Conservation (phyloP, 2,888 invertebrate genomes). For the Ophioninae sp. region DNA sequence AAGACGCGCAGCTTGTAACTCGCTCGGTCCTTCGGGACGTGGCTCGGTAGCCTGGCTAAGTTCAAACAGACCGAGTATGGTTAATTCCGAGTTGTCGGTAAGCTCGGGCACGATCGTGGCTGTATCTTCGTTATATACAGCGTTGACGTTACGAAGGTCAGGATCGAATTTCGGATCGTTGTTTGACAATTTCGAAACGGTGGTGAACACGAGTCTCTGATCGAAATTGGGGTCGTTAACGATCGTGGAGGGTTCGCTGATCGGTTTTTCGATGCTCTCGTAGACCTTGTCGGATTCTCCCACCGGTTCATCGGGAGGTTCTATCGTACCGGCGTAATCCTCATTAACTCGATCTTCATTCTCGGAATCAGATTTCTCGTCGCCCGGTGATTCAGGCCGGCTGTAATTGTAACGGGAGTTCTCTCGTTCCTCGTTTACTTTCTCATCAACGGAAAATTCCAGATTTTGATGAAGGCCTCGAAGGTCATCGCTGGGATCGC, state of each 20-base stretch:
- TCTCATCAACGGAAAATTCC: background rate
- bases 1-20: conserved; percentile 89
- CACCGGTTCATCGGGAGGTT: conserved; percentile 25
- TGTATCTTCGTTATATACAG: background rate
- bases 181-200: conserved; percentile 38
- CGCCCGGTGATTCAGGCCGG: conserved; percentile 10
- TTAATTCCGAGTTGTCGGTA: conserved; percentile 82
- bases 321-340: conserved; percentile 36
- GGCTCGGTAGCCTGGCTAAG: conserved; percentile 86
- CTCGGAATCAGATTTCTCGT: conserved; percentile 38
- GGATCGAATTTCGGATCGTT: conserved; percentile 1
- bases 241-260: conserved; percentile 15
- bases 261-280: background rate
- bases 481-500: conserved; percentile 10
- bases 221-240: conserved; percentile 3
- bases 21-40: conserved; percentile 87
- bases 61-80: conserved; percentile 91
- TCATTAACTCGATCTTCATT: conserved; percentile 49
- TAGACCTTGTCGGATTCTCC: background rate
- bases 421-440: background rate
- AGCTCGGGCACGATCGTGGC: conserved; percentile 42
- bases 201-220: conserved; percentile 31
- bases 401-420: conserved; percentile 14
- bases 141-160: background rate
- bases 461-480: background rate